Conservation (phyloP, 2,113 vertebrate species). For the Rallus limicola region DNA sequence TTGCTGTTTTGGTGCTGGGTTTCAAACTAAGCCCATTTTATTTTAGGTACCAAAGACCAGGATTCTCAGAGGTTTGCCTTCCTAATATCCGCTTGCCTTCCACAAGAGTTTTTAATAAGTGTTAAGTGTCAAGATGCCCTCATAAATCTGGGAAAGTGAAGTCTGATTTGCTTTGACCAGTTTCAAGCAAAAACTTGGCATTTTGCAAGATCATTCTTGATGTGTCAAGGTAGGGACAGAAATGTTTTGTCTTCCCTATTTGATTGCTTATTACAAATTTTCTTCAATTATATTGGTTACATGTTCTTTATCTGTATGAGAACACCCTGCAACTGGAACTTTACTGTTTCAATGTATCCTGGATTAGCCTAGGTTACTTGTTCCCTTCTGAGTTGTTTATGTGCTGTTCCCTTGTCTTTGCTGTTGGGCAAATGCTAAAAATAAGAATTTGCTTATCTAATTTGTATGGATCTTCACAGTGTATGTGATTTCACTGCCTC, state of each 20-base stretch:
- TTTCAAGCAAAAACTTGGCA: not conserved
- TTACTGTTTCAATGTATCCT: not conserved
- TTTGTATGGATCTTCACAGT: conserved; percentile 63
- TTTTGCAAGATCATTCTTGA: not conserved
- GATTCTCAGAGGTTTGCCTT: not conserved
- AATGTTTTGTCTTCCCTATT: not conserved
- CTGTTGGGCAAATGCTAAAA: conserved; percentile 60
- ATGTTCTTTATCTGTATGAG: not conserved
- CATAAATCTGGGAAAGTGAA: not conserved
- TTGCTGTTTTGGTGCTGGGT: not conserved
- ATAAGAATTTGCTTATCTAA: conserved; percentile 69
- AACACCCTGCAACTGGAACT: not conserved
- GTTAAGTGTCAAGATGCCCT: not conserved
- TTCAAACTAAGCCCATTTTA: not conserved
- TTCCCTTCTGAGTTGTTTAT: conserved; percentile 40
- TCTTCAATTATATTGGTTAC: not conserved
- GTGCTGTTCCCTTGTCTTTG: conserved; percentile 38
- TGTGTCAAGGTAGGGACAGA: not conserved
- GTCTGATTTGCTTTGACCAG: not conserved
- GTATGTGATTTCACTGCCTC: conserved; percentile 45
- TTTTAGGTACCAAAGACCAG: not conserved
- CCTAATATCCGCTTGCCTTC: not conserved
- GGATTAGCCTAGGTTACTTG: not conserved
- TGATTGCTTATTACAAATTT: not conserved
- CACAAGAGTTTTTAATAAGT: not conserved